These are phyloP conservation scores for Panagrolaimus sp. DNA, from an alignment of 1,140 invertebrate species.

Conservation along the genomic window DNA sequence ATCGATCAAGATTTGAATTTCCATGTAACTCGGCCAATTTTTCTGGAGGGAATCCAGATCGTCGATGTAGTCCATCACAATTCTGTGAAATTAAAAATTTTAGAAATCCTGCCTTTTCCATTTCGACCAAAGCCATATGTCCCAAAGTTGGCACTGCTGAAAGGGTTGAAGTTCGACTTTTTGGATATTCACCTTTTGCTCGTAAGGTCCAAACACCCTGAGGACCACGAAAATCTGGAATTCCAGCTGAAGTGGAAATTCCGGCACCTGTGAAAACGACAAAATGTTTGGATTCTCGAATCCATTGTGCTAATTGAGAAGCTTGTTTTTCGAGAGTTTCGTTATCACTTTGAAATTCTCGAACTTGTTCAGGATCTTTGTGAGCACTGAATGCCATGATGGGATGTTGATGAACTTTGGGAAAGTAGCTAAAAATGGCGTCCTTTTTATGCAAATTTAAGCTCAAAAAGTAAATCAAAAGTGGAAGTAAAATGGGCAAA, in stretches of 20 bases:
- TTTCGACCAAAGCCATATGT: constrained; percentile 80
- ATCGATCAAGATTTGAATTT: constrained; percentile 92
- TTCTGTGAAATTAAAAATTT: constrained; percentile 89
- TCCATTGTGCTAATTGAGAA: too few relatives aligned
- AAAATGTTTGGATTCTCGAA: too few relatives aligned
- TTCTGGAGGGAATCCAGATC: constrained; percentile 74
- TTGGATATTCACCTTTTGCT: neutral
- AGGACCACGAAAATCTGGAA: neutral
- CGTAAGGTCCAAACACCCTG: neutral
- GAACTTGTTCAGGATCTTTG: too few relatives aligned
- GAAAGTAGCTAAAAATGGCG: too few relatives aligned
- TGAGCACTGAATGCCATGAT: too few relatives aligned
- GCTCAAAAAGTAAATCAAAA: too few relatives aligned
- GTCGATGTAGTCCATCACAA: constrained; percentile 87
- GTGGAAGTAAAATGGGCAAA: too few relatives aligned
- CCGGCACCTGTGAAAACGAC: neutral
- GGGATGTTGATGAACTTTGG: too few relatives aligned
- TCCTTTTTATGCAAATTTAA: too few relatives aligned
- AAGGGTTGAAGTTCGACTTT: neutral
- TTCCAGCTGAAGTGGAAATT: neutral
- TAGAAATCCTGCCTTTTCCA: constrained; percentile 66
- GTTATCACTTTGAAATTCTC: too few relatives aligned
- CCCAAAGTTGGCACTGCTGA: constrained; percentile 78
- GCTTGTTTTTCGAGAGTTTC: too few relatives aligned
- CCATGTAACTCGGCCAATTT: constrained; percentile 86